A percentile compares a stretch with the other conserved stretches of the same genome.
These are phyloP conservation scores for Andrena haemorrhoa DNA, from an alignment of 2,888 invertebrate species.

Conservation along the genomic window DNA sequence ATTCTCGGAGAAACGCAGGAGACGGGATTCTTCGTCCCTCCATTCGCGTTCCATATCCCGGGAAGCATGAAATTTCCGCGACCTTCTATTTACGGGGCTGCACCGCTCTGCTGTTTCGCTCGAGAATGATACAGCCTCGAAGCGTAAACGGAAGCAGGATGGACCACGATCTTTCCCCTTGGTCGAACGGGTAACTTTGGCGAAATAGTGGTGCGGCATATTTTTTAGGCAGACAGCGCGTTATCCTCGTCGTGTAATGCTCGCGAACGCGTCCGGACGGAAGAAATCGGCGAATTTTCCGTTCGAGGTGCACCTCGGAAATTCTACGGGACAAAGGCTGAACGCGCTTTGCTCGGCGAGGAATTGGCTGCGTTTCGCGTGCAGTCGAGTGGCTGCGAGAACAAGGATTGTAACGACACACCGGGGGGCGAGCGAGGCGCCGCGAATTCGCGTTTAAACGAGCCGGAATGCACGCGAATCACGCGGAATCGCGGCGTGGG, in stretches of 20 bases:
- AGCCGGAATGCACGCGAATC: neutral
- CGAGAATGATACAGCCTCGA: neutral
- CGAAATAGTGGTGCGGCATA: neutral
- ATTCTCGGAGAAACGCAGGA: too few species aligned
- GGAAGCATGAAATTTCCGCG: neutral
- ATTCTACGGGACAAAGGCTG: neutral
- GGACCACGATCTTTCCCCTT: neutral
- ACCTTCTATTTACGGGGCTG: neutral
- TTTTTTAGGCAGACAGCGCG: neutral
- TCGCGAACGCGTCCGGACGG: neutral
- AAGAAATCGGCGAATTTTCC: too few species aligned
- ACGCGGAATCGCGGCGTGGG: neutral
- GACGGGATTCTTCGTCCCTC: too few species aligned
- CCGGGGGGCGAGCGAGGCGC: neutral
- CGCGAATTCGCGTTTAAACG: conserved; percentile 4
- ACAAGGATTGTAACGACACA: conserved; percentile 6
- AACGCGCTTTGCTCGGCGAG: neutral
- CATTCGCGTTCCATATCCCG: neutral
- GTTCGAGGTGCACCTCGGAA: neutral
- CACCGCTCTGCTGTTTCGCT: neutral
- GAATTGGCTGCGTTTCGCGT: conserved; percentile 18
- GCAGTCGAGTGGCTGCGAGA: neutral
- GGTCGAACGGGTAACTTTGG: neutral
- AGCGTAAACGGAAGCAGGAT: neutral
- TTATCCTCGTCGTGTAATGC: neutral